Percentiles rank a stretch among this genome's conserved stretches.
These are phyloP conservation scores for Magallana angulata DNA, from an alignment of 1,140 invertebrate genomes.

Conservation along the genomic window DNA sequence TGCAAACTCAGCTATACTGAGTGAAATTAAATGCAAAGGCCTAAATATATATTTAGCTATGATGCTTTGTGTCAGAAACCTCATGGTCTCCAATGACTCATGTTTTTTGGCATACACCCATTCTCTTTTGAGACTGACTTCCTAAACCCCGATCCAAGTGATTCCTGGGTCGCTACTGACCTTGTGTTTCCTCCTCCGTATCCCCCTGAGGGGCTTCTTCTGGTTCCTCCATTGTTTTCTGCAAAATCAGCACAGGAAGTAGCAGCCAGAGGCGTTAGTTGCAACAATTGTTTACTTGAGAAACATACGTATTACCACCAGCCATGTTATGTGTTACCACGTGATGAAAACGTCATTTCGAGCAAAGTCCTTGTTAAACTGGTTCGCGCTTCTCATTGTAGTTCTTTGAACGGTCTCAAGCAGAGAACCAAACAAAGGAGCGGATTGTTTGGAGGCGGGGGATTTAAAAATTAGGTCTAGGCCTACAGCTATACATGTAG, in stretches of 20 bases:
- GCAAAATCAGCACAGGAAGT: neutral
- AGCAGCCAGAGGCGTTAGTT: slow-evolving; percentile 18
- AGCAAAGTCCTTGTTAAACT: slow-evolving; percentile 28
- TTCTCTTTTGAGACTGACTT: slow-evolving; percentile 20
- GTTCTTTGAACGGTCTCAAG: neutral
- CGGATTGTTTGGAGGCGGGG: neutral
- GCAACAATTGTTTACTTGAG: slow-evolving; percentile 37
- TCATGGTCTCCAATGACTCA: slow-evolving; percentile 34
- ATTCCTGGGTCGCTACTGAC: slow-evolving; percentile 33
- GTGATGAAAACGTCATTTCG: slow-evolving; percentile 32
- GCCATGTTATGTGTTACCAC: slow-evolving; percentile 35
- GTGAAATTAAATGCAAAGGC: neutral
- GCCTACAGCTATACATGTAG: too few relatives aligned
- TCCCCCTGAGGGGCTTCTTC: slow-evolving; percentile 49
- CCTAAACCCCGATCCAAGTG: neutral
- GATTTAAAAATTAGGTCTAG: too few relatives aligned
- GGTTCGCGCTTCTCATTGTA: neutral
- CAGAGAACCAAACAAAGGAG: slow-evolving; percentile 15
- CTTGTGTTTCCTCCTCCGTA: slow-evolving; percentile 45
- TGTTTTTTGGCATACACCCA: slow-evolving; percentile 31
- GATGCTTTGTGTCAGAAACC: slow-evolving; percentile 35
- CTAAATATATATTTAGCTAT: slow-evolving; percentile 1
- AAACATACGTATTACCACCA: slow-evolving; percentile 27
- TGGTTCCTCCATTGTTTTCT: slow-evolving; percentile 56
- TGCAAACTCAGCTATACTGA: neutral